A percentile compares a stretch with the other conserved stretches of the same genome.
These are phyloP conservation scores for Enteromius argenteus DNA, from an alignment of 2,797 vertebrate genomes.

Conservation along the genomic window DNA sequence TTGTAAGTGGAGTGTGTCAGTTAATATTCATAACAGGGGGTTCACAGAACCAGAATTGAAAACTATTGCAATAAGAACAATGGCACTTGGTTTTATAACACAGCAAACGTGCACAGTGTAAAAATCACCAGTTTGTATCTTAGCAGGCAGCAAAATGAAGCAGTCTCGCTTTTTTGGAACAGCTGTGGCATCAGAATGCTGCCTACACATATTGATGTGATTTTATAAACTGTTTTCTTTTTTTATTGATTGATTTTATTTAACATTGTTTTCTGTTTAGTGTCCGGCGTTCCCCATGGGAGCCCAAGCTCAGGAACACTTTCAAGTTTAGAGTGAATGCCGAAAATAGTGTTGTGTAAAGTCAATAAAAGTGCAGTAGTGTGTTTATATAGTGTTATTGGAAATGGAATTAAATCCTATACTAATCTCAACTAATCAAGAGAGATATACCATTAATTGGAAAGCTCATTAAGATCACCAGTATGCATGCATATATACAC, in stretches of 20 bases:
- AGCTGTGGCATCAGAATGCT: background rate
- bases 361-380: background rate
- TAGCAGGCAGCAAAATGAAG: background rate
- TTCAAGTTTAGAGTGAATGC: background rate
- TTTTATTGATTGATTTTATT: background rate
- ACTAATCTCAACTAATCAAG: slow-evolving; percentile 9
- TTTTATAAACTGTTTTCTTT: background rate
- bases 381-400: background rate
- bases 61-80: background rate
- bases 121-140: background rate
- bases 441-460: background rate
- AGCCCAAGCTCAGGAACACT: background rate
- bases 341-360: background rate
- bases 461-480: slow-evolving; percentile 9
- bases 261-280: background rate
- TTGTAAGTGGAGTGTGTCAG: background rate
- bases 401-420: background rate
- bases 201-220: background rate
- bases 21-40: background rate
- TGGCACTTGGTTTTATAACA: background rate
- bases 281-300: background rate
- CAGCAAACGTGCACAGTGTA: background rate
- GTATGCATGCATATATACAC: background rate
- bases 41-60: background rate
- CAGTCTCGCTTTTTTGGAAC: background rate